phyloP scores from a whole-genome alignment of 2,888 invertebrate species.

The Drosophila borborema region DNA sequence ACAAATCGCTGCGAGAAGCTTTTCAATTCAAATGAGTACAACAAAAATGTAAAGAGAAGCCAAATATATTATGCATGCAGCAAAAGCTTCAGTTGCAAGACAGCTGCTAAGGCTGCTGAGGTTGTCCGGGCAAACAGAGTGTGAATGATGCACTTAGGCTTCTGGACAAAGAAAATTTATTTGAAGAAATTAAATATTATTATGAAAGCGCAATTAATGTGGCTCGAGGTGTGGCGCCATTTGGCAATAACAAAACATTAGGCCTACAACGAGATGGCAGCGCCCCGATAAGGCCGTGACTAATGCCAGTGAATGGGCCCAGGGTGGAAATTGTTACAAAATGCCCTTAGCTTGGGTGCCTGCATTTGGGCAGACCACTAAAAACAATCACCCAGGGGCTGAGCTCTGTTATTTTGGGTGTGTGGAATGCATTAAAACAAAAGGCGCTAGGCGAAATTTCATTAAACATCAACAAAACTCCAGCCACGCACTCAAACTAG shows the following conservation, averaged over 20 bases:
- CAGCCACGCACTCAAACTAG: slow-evolving; percentile 33
- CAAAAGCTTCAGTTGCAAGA: neutral
- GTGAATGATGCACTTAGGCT: slow-evolving; percentile 67
- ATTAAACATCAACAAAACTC: slow-evolving; percentile 47
- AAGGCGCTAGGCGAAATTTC: slow-evolving; percentile 63
- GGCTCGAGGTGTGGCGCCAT: slow-evolving; percentile 27
- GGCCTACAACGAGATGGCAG: slow-evolving; percentile 59
- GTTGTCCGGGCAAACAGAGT: slow-evolving; percentile 55
- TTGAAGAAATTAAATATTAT: slow-evolving; percentile 40
- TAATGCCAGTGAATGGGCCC: slow-evolving; percentile 55
- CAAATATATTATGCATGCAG: slow-evolving; percentile 71
- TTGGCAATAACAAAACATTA: slow-evolving; percentile 33
- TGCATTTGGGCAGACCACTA: slow-evolving; percentile 45
- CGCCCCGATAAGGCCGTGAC: slow-evolving; percentile 76
- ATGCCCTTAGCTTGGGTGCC: slow-evolving; percentile 39
- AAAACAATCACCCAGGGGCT: slow-evolving; percentile 35
- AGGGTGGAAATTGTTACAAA: slow-evolving; percentile 60
- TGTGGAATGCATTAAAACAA: slow-evolving; percentile 71
- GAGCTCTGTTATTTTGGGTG: slow-evolving; percentile 25
- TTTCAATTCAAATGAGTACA: slow-evolving; percentile 72
- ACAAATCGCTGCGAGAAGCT: slow-evolving; percentile 71
- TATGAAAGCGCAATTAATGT: slow-evolving; percentile 52
- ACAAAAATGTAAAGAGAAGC: slow-evolving; percentile 45
- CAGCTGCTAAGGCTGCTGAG: neutral
- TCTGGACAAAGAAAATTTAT: slow-evolving; percentile 29